Evolutionary conservation across 2,888 invertebrate species (phyloP), one percentile per base, ranked within the genome.

Genomic region (Erpobdella octoculata): DNA sequence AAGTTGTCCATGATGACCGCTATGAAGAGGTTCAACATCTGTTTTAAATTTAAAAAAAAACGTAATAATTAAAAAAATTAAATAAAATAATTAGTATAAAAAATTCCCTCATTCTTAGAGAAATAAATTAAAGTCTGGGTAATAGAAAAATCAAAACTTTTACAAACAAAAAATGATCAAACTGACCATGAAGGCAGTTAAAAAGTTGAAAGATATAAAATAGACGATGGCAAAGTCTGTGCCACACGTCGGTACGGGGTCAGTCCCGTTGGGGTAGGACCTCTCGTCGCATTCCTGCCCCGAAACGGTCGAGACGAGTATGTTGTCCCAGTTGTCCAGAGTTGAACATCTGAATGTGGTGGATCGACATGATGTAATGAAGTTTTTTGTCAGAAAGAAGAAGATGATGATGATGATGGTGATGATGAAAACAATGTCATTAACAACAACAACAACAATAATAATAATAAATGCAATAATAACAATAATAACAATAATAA

Each of bases 1-100:
- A n/a, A 99, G 87, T 99, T 99, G 87, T 99, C 98, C 98, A 99
- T 99, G 85, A 99, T 99, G 84, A 99, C 98, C 83, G 98, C 98
- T 83, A 98, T 98, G 88, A 98, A 99, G 84, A 98, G 89, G 88
- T 98, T 98, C 85, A 98, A 89, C 97, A 98, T 98, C 91, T 92
- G 76, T 28, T n/a, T n/a, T n/a, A n/a, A n/a, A n/a, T n/a, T n/a
- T n/a, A n/a, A n/a, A n/a, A n/a, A n/a, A n/a, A n/a, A n/a, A n/a
- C n/a, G n/a, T n/a, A n/a, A n/a, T n/a, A n/a, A n/a, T n/a, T n/a
- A n/a, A n/a, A n/a, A n/a, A n/a, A n/a, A n/a, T n/a, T n/a, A n/a
- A n/a, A n/a, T n/a, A n/a, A n/a, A n/a, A n/a, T n/a, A n/a, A n/a
- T n/a, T n/a, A n/a, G n/a, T n/a, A n/a, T n/a, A n/a, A n/a, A n/a